Percentiles rank a stretch among this genome's conserved stretches.
Evolutionary conservation across 2,888 invertebrate genomes (phyloP).

Genomic region (Achlya flavicornis): DNA sequence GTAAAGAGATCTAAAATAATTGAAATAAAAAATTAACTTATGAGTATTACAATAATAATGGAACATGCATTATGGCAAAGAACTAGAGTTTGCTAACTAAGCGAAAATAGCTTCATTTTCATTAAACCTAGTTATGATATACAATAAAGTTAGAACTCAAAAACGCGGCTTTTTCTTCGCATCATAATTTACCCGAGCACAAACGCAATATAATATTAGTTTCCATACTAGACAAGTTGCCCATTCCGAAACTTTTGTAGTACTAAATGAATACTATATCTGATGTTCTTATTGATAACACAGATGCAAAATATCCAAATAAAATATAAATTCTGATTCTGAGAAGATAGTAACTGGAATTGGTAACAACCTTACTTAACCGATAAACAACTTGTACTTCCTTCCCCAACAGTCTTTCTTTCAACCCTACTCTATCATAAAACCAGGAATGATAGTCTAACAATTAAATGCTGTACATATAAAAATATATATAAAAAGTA

Average conservation of each 20-base stretch:
- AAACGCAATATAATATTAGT: constrained; percentile 26
- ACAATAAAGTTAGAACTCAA: constrained; percentile 57
- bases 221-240: constrained; percentile 22
- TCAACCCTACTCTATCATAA: constrained; percentile 41
- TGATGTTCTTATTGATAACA: constrained; percentile 15
- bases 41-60: constrained; percentile 84
- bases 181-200: constrained; percentile 21
- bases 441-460: constrained; percentile 76
- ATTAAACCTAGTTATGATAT: constrained; percentile 64
- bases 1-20: constrained; percentile 83
- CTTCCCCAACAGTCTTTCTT: constrained; percentile 39
- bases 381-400: constrained; percentile 57
- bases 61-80: constrained; percentile 85
- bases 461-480: constrained; percentile 77
- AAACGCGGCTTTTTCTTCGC: constrained; percentile 37
- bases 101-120: constrained; percentile 80
- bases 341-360: constrained; percentile 73
- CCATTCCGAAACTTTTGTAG: constrained; percentile 20
- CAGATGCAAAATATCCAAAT: constrained; percentile 18
- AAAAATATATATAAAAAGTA: constrained; percentile 59
- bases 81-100: constrained; percentile 81
- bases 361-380: constrained; percentile 78
- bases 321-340: constrained; percentile 48
- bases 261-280: constrained; percentile 25
- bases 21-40: constrained; percentile 78